These are phyloP conservation scores for Nephrocerus scutellatus DNA, from an alignment of 2,888 invertebrate species.

Conservation along the genomic window DNA sequence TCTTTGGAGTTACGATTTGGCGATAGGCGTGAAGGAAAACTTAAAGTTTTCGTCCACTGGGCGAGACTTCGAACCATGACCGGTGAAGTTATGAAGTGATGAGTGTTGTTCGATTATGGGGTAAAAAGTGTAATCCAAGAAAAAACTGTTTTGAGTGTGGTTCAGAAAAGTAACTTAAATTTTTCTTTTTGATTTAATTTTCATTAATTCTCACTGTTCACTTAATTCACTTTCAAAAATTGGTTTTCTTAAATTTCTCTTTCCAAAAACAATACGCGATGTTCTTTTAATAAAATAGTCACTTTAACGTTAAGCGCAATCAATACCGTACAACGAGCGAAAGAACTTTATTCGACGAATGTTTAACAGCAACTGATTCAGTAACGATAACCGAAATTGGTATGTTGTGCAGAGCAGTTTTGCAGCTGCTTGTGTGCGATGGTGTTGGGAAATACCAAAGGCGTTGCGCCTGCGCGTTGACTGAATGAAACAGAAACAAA, in stretches of 20 bases:
- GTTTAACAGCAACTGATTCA: conserved; percentile 12
- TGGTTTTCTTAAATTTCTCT: too few relatives aligned
- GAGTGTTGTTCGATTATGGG: too few relatives aligned
- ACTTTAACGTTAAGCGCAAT: too few relatives aligned
- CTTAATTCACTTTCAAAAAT: conserved; percentile 24
- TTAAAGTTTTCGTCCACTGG: conserved; percentile 86
- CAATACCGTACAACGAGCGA: too few relatives aligned
- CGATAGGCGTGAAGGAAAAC: conserved; percentile 78
- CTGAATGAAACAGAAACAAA: conserved; percentile 1
- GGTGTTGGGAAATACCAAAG: conserved; percentile 4
- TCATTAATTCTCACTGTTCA: conserved; percentile 1
- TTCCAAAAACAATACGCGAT: too few relatives aligned
- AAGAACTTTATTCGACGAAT: conserved; percentile 6
- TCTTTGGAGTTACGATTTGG: conserved; percentile 74
- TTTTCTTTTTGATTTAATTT: conserved; percentile 16
- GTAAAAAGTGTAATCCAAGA: too few relatives aligned
- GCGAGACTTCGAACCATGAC: conserved; percentile 86
- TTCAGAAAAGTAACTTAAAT: background rate
- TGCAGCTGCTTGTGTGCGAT: background rate
- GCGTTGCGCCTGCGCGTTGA: background rate
- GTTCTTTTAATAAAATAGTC: too few relatives aligned
- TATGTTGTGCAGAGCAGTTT: too few relatives aligned
- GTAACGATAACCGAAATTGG: background rate
- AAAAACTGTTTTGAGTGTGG: conserved; percentile 25
- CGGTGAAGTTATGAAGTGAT: too few relatives aligned